Evolutionary conservation across 2,113 vertebrate species (phyloP).

Genomic region (Crotalus tigris): DNA sequence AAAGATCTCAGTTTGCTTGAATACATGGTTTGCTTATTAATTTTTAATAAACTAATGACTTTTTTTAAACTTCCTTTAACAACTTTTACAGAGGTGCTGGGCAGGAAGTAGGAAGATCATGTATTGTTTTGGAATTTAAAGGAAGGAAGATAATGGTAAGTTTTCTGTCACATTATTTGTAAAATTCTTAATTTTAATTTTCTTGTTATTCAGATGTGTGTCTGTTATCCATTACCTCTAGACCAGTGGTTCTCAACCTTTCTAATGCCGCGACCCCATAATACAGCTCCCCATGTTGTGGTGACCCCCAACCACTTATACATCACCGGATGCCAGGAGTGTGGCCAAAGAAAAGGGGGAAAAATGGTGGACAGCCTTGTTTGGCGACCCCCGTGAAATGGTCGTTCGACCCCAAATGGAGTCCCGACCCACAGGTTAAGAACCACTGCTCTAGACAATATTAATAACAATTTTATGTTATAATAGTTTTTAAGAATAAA

Average conservation of each 20-base stretch:
- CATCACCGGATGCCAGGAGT: too few species aligned
- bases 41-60: accelerated
- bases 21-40: background rate
- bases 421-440: too few species aligned
- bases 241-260: too few species aligned
- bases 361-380: too few species aligned
- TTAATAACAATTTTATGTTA: background rate
- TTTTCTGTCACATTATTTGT: background rate
- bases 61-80: background rate
- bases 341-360: too few species aligned
- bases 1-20: background rate
- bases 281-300: too few species aligned
- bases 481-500: background rate
- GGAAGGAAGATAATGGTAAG: slow-evolving; percentile 98
- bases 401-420: too few species aligned
- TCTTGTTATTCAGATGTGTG: accelerated
- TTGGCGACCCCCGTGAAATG: too few species aligned
- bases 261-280: too few species aligned
- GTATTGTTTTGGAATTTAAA: slow-evolving; percentile 98
- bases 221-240: background rate
- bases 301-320: too few species aligned
- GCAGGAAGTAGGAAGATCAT: slow-evolving; percentile 96
- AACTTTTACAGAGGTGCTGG: slow-evolving; percentile 85
- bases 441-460: background rate
- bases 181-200: accelerated